Evolutionary conservation across 2,888 invertebrate species (phyloP).

Genomic region (Sussaba pulchella): DNA sequence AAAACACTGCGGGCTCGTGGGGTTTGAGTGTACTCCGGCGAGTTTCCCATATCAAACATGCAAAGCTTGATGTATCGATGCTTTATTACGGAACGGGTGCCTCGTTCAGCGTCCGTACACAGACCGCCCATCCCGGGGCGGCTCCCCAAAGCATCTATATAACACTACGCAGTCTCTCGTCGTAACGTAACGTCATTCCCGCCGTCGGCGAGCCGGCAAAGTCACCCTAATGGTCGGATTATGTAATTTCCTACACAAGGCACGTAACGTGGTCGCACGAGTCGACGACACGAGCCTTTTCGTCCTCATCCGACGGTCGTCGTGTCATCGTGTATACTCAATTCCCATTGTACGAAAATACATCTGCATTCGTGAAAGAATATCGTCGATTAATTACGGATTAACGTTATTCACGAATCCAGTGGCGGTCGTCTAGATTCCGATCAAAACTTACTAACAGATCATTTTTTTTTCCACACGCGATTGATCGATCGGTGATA

Average conservation of each 20-base stretch:
- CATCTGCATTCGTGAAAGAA: constrained; percentile 57
- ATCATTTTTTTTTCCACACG: not conserved
- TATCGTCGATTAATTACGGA: constrained; percentile 54
- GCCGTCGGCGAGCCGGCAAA: constrained; percentile 75
- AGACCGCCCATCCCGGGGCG: constrained; percentile 79
- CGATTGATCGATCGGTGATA: constrained; percentile 31
- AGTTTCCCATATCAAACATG: constrained; percentile 84
- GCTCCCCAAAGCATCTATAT: constrained; percentile 47
- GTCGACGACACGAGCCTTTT: constrained; percentile 61
- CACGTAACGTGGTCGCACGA: constrained; percentile 64
- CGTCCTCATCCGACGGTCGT: constrained; percentile 26
- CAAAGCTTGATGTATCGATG: constrained; percentile 84
- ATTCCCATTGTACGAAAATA: constrained; percentile 25
- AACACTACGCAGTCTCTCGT: constrained; percentile 17
- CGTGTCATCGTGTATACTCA: constrained; percentile 17
- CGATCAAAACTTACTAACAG: too few relatives aligned
- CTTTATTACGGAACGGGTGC: constrained; percentile 78
- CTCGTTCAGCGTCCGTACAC: constrained; percentile 74
- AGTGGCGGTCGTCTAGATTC: too few relatives aligned
- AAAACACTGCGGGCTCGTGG: constrained; percentile 39
- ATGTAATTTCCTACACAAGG: constrained; percentile 71
- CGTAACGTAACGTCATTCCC: constrained; percentile 62
- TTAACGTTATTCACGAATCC: constrained; percentile 8
- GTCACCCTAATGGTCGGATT: constrained; percentile 83
- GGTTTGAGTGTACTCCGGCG: constrained; percentile 47